These are phyloP conservation scores for Pseudorasbora parva DNA, from an alignment of 2,113 vertebrate genomes.

Conservation along the genomic window DNA sequence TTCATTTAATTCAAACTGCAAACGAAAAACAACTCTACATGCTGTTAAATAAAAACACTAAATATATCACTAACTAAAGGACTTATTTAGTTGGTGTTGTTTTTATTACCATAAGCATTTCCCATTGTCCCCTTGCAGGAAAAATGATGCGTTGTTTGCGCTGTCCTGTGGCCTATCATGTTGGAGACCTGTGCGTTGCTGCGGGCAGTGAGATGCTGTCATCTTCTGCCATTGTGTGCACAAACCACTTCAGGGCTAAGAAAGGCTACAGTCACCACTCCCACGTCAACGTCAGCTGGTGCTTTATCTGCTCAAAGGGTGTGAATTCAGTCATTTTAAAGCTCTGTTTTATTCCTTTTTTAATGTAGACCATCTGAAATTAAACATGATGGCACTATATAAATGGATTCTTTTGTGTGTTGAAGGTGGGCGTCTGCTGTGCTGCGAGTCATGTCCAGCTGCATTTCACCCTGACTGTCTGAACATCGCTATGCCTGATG, in stretches of 20 bases:
- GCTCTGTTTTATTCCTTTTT: background rate
- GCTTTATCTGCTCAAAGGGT: slow-evolving; percentile 99
- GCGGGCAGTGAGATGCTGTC: slow-evolving; percentile 89
- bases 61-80: background rate
- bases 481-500: slow-evolving; percentile 95
- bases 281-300: slow-evolving; percentile 99
- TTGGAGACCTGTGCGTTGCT: slow-evolving; percentile 89
- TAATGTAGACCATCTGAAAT: background rate
- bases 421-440: slow-evolving; percentile 92
- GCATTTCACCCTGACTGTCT: slow-evolving; percentile 98
- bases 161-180: slow-evolving; percentile 92
- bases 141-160: slow-evolving; percentile 94
- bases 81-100: background rate
- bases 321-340: slow-evolving; percentile 22
- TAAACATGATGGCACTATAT: background rate
- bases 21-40: too few relatives aligned
- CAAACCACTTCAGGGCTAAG: slow-evolving; percentile 89
- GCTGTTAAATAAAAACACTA: background rate
- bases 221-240: slow-evolving; percentile 88
- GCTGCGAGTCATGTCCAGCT: slow-evolving; percentile 96
- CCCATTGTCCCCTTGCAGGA: slow-evolving; percentile 70
- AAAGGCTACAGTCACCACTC: slow-evolving; percentile 93
- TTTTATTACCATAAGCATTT: background rate
- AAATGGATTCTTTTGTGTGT: background rate
- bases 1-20: background rate